Percentiles rank a stretch among this genome's conserved stretches.
Evolutionary conservation across 30 jellyfish, hydroid and myxozoan species (phyloP).

Genomic region (Turritopsis rubra): DNA sequence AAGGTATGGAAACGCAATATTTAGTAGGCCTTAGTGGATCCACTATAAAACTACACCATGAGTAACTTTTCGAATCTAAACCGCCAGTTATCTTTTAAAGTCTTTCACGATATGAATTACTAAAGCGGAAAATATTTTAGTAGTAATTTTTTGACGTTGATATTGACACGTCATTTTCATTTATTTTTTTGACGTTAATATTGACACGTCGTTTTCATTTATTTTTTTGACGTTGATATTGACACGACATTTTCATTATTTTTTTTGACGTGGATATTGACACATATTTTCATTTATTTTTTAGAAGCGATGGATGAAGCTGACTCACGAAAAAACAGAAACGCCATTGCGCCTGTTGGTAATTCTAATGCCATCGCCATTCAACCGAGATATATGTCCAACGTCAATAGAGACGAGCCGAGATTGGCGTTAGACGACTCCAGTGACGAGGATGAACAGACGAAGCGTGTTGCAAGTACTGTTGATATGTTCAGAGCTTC

Average conservation of each 20-base stretch:
- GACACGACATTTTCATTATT: neutral
- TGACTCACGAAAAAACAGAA: conserved; percentile 4
- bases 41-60: too few species aligned
- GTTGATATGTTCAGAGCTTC: conserved; percentile 4
- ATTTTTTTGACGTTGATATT: neutral
- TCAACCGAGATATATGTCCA: neutral
- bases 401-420: neutral
- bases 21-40: too few species aligned
- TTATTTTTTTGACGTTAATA: too few species aligned
- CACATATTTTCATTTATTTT: neutral
- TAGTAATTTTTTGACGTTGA: too few species aligned
- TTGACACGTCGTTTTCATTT: too few species aligned
- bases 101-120: too few species aligned
- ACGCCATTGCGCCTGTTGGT: neutral
- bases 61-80: too few species aligned
- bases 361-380: conserved; percentile 13
- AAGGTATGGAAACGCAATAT: neutral
- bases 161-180: too few species aligned
- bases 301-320: neutral
- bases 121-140: too few species aligned
- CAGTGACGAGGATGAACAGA: neutral
- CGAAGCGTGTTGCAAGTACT: neutral
- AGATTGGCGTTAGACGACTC: conserved; percentile 4
- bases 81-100: too few species aligned
- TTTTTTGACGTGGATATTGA: too few species aligned